Evolutionary conservation across 2,797 vertebrate species (phyloP).

Genomic region (Sebastes diploproa): DNA sequence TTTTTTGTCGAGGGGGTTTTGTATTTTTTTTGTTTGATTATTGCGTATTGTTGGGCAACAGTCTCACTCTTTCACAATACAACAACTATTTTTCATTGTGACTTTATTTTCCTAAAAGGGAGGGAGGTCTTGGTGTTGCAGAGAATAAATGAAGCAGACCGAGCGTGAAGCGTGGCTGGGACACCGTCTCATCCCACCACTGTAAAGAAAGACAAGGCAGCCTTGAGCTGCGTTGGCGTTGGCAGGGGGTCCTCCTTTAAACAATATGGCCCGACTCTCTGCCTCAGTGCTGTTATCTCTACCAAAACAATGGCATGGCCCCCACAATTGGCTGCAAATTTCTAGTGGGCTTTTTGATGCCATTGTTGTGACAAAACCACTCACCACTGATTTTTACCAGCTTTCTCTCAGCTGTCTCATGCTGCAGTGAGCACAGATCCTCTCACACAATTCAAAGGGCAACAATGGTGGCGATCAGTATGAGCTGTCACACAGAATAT

Average conservation of each 20-base stretch:
- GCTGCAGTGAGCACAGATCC: slow-evolving; percentile 49
- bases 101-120: neutral
- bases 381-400: slow-evolving; percentile 49
- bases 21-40: neutral
- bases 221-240: slow-evolving; percentile 24
- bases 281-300: slow-evolving; percentile 64
- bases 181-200: slow-evolving; percentile 24
- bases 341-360: slow-evolving; percentile 69
- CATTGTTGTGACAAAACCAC: slow-evolving; percentile 75
- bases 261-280: slow-evolving; percentile 60
- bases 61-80: neutral
- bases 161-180: slow-evolving; percentile 65
- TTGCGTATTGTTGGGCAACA: neutral
- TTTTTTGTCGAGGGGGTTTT: neutral
- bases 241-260: slow-evolving; percentile 62
- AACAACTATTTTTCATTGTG: neutral
- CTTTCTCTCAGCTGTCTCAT: slow-evolving; percentile 44
- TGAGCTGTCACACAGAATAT: slow-evolving; percentile 37
- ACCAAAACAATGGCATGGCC: slow-evolving; percentile 68
- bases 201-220: slow-evolving; percentile 46
- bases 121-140: slow-evolving; percentile 6
- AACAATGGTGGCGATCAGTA: slow-evolving; percentile 30
- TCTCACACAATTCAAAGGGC: slow-evolving; percentile 17
- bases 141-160: slow-evolving; percentile 41
- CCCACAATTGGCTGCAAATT: slow-evolving; percentile 54